Percentiles rank a stretch among this genome's conserved stretches.
Conservation (phyloP, 2,113 vertebrate species). For the Paramormyrops kingsleyae region DNA sequence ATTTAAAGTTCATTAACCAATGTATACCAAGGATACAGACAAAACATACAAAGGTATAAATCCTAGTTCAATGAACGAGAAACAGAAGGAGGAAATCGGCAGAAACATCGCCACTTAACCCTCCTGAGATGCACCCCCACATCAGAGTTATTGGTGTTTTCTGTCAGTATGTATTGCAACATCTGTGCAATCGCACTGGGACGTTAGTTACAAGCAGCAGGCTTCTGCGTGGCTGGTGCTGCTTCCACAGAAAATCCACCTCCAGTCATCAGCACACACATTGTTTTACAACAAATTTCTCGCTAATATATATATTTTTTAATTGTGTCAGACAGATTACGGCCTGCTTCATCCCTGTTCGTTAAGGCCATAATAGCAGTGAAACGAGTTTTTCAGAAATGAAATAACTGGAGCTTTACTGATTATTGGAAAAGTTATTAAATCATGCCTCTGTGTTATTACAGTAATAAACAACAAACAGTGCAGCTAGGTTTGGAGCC, state of each 20-base stretch:
- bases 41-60: neutral
- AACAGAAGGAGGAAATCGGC: neutral
- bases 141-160: neutral
- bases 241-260: neutral
- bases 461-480: neutral
- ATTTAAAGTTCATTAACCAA: neutral
- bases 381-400: neutral
- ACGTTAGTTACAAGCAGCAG: neutral
- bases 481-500: neutral
- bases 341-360: neutral
- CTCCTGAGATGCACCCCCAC: neutral
- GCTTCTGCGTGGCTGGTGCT: neutral
- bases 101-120: neutral
- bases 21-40: neutral
- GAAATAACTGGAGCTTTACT: neutral
- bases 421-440: constrained; percentile 3
- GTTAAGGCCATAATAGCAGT: neutral
- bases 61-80: neutral
- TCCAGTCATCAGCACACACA: neutral
- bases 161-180: neutral
- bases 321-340: neutral
- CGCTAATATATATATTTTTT: neutral
- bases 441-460: neutral
- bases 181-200: neutral
- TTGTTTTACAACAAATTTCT: neutral